Base-by-base conservation (phyloP, 2,113 vertebrate species). In the Eonycteris spelaea region DNA sequence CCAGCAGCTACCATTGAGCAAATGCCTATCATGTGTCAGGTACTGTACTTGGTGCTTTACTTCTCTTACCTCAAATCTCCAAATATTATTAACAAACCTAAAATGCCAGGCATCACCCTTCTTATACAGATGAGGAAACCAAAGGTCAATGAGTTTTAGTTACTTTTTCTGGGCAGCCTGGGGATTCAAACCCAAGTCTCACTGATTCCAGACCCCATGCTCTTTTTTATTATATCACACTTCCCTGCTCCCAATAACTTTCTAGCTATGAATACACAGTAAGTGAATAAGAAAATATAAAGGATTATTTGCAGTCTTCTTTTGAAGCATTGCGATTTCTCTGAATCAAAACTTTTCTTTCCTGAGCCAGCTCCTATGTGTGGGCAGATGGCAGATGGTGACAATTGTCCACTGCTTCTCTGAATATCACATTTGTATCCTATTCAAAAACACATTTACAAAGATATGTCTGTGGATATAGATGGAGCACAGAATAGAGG, bases 381-480 rank as follows among this genome's bases (percentile, higher is more conserved):
- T 86, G 82, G 94, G 97, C 75, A 94, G 91, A 95, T 97, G 87
- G 84, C 91, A 97, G 94, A 98, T 83, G 93, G 95, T 95, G 86
- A 95, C 96, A 97, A 97, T 3, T 96, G 93, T 96, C 96, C 95
- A 93, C 43, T 89, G 93, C 83, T 83, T 95, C 68, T 92, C 91
- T 94, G 86, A 96, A 93, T 97, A 93, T 86, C 12, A 4, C 70
- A 51, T 97, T 96, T 96, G 38, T 97, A 93, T 94, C 93, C 57
- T 97, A 75, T 97, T 97, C 89, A 91, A 91, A 94, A 95, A 48
- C 71, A 93, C 57, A 93, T 77, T 97, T 94, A 95, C 77, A 96
- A 96, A 96, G 85, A 73, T 0, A 3, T 79, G 67, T 89, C 88
- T 98, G 87, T 65, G 74, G 88, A 88, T 77, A 92, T 65, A 96